Base-by-base conservation (phyloP, 2,797 vertebrate genomes). In the Ceryle rudis region DNA sequence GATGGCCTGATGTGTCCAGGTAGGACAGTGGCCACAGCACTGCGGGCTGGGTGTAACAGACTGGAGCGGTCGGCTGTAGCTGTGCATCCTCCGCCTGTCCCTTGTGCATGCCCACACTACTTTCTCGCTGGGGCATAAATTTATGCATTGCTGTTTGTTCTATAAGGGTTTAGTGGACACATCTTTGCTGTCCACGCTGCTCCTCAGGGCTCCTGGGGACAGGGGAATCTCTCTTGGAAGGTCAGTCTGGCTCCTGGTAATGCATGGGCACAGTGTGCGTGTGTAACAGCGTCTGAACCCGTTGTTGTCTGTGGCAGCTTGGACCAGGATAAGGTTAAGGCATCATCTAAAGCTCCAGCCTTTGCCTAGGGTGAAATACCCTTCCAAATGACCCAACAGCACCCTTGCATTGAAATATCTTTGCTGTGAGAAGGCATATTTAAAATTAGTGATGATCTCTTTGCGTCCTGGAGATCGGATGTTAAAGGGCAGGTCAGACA, bases 11-110 rank as follows among this genome's bases (percentile, higher is more conserved):
- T 10, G 14, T 19, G 18, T 29, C 16, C n/a, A 29, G 28, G 7
- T 8, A 1, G 22, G 55, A 21, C 10, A 37, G 64, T 23, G 35
- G 54, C 64, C 41, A 7, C 26, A 11, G 3, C 33, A 8, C 33
- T 0, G 1, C 46, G 15, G 25, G 44, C 10, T 66, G 47, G 31
- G 18, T 10, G 26, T 22, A 17, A 14, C 2, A 9, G 37, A 2
- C 26, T 4, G 7, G 0, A 1, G 0, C 5, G 28, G 8, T 25
- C 25, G 11, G 26, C 81, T 51, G 31, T 9, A 52, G 51, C 58
- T 9, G 18, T 12, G 28, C 35, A 8, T 5, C 62, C 83, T 15
- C 25, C 18, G 5, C 69, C n/a, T 5, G 3, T 33, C 49, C 29
- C 58, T 46, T 11, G 20, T 11, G 51, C 21, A 2, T 3, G 1